phyloP scores from a whole-genome alignment of 2,888 invertebrate genomes.

The Idaea dimidiata region DNA sequence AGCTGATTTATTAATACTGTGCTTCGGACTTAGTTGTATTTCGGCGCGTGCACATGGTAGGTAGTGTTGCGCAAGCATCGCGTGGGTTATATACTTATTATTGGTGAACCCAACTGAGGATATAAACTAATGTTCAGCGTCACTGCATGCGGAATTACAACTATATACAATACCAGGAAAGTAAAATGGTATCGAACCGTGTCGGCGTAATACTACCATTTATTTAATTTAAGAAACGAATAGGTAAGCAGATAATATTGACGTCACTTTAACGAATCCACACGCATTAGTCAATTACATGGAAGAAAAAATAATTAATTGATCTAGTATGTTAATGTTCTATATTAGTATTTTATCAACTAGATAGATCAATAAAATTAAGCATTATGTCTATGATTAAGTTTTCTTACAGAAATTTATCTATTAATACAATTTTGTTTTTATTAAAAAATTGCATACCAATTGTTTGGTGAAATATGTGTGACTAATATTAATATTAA shows the following conservation, averaged over 20 bases:
- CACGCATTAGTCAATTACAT: not conserved
- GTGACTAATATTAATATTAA: no score
- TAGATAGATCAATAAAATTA: no score
- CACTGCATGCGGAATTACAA: conserved; percentile 51
- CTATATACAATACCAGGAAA: conserved; percentile 57
- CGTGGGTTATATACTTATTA: conserved; percentile 35
- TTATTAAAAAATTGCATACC: no score
- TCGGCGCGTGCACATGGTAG: conserved; percentile 46
- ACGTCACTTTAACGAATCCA: conserved; percentile 4
- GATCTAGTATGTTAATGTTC: not conserved
- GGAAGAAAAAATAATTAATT: not conserved
- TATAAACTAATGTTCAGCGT: conserved; percentile 36
- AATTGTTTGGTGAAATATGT: no score
- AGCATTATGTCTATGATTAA: no score
- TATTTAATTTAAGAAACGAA: conserved; percentile 11
- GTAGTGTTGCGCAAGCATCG: conserved; percentile 33
- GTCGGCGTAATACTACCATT: conserved; percentile 17
- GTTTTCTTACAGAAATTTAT: no score
- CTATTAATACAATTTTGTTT: no score
- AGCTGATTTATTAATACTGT: conserved; percentile 38
- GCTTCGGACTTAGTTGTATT: conserved; percentile 45
- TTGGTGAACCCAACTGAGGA: conserved; percentile 41
- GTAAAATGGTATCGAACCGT: conserved; percentile 60
- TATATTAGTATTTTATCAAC: no score
- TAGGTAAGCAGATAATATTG: not conserved